These are phyloP conservation scores for Acrobasis suavella DNA, from an alignment of 2,888 invertebrate genomes.

Conservation along the genomic window DNA sequence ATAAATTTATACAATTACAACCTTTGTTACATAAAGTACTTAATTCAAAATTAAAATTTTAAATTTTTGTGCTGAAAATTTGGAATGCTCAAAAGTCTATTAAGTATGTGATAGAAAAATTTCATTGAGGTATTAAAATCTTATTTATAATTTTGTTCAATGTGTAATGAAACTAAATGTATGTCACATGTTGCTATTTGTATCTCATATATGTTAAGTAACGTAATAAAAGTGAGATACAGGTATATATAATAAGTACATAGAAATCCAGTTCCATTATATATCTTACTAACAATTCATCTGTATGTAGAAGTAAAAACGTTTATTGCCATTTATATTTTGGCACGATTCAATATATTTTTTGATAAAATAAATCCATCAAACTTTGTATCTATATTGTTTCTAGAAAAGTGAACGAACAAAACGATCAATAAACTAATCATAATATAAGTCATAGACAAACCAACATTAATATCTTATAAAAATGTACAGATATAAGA, in stretches of 20 bases:
- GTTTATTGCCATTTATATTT: slow-evolving; percentile 41
- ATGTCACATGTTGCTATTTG: background rate
- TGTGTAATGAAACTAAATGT: background rate
- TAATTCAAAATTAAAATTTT: background rate
- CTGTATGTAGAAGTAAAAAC: slow-evolving; percentile 24
- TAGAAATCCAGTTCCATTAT: slow-evolving; percentile 3
- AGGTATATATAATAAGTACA: background rate
- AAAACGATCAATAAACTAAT: slow-evolving; percentile 27
- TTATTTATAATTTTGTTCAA: background rate
- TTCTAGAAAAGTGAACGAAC: slow-evolving; percentile 14
- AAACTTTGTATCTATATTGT: slow-evolving; percentile 2
- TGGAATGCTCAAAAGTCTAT: slow-evolving; percentile 11
- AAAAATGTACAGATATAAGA: slow-evolving; percentile 57
- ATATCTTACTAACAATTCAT: slow-evolving; percentile 7
- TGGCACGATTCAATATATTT: slow-evolving; percentile 42
- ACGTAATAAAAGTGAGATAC: background rate
- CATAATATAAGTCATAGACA: slow-evolving; percentile 36
- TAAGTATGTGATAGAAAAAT: background rate
- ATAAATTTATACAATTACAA: slow-evolving; percentile 22
- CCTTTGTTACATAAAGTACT: slow-evolving; percentile 20
- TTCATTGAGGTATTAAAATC: background rate
- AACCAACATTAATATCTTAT: slow-evolving; percentile 44
- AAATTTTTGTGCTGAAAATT: background rate
- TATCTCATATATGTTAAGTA: background rate
- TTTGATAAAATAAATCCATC: slow-evolving; percentile 17